Evolutionary conservation across 2,113 vertebrate species (phyloP), one percentile per base, ranked within the genome.

Genomic region (Potamarius usumacintae): DNA sequence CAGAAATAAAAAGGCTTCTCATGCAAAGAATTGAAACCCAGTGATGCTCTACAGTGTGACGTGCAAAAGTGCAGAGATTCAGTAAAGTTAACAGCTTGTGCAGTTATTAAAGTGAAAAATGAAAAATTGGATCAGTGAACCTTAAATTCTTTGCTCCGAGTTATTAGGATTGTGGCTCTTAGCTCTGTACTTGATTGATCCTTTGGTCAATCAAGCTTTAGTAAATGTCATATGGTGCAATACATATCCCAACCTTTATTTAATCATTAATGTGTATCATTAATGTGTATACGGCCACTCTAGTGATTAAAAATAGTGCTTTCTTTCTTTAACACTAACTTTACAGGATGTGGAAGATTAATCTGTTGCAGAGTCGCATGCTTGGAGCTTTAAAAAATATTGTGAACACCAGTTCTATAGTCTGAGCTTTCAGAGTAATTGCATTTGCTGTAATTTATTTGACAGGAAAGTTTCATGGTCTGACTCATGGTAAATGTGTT

Each of bases 71-170:
- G 27, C 55, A 30, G 78, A 58, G 78, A 58, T 30, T 80, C 27
- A 80, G n/a, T 80, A 80, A 30, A 80, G 53, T 80, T 58, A 58
- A 34, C 78, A 80, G 78, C 53, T 58, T 80, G 53, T 80, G 78
- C n/a, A 10, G n/a, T 53, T 79, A 55, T 79, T 53, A 53, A 55
- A 62, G 30, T 34, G 57, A 42, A 81, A 79, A 81, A 60, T 34
- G 55, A 81, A 81, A 81, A 81, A 60, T 22, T 30, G 30, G 27
- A 60, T 81, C 30, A 60, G 55, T 42, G 79, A 81, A 81, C 55
- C 34, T 79, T 7, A 25, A 27, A 53, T 86, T 63, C 25, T 53
- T 78, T 52, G 57, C 84, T 79, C 25, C 0, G 42, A 85, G 74
- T 60, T 79, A 18, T 79, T 65, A 53, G 48, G 2, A 30, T 78